phyloP scores from a whole-genome alignment of 2,888 invertebrate species.

The Phengaris alcon region DNA sequence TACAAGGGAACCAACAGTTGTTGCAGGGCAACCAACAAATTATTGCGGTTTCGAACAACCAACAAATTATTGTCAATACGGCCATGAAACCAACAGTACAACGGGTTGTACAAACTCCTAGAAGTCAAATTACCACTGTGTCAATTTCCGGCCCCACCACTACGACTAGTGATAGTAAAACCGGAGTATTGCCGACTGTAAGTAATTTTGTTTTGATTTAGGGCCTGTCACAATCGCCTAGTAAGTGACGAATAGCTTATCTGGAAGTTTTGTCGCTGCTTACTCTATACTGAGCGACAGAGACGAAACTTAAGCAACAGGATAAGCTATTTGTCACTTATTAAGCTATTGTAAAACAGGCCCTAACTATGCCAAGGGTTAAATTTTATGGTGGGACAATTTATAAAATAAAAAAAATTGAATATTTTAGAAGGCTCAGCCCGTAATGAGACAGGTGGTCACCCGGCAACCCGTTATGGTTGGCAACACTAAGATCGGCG shows the following conservation, averaged over 20 bases:
- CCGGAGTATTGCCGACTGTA: constrained; percentile 58
- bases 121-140: constrained; percentile 51
- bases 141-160: constrained; percentile 44
- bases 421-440: constrained; percentile 52
- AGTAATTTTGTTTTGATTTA: constrained; percentile 36
- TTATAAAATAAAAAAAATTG: too few relatives aligned
- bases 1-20: constrained; percentile 54
- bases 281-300: too few relatives aligned
- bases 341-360: too few relatives aligned
- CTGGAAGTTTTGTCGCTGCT: too few relatives aligned
- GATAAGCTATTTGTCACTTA: too few relatives aligned
- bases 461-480: constrained; percentile 72
- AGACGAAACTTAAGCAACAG: too few relatives aligned
- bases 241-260: too few relatives aligned
- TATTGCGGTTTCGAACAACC: constrained; percentile 65
- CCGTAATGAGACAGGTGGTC: constrained; percentile 66
- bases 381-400: too few relatives aligned
- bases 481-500: constrained; percentile 71
- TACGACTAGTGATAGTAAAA: constrained; percentile 49
- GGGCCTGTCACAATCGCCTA: too few relatives aligned
- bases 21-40: constrained; percentile 63
- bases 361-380: too few relatives aligned
- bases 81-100: constrained; percentile 60
- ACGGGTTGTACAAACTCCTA: constrained; percentile 57
- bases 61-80: constrained; percentile 66